Evolutionary conservation across 2,797 vertebrate genomes (phyloP).

Genomic region (Fistularia commersonii): DNA sequence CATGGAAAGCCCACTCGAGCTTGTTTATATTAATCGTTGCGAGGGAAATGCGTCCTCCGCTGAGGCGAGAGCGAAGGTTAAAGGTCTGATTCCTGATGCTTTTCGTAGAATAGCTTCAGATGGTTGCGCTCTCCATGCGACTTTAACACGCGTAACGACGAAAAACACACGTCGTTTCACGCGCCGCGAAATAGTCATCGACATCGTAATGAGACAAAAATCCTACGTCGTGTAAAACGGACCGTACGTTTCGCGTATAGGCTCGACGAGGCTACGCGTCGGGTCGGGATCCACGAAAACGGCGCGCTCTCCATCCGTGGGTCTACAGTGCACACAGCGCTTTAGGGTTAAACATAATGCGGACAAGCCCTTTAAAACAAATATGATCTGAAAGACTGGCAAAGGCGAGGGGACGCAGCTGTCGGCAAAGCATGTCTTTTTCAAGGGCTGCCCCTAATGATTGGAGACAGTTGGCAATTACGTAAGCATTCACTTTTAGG

Average conservation of each 20-base stretch:
- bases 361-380: constrained; percentile 72
- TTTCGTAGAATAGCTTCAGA: not conserved
- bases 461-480: constrained; percentile 83
- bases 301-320: constrained; percentile 35
- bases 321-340: constrained; percentile 47
- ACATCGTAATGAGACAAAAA: no score
- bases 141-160: not conserved
- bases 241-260: no score
- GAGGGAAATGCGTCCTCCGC: not conserved
- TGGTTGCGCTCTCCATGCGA: no score
- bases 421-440: constrained; percentile 78
- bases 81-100: constrained; percentile 3
- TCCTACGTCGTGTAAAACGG: no score
- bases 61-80: not conserved
- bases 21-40: not conserved
- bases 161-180: no score
- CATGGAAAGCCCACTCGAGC: not conserved
- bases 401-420: constrained; percentile 80
- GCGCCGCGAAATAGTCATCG: no score
- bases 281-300: constrained; percentile 39
- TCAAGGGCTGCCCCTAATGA: constrained; percentile 82
- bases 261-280: not conserved
- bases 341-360: constrained; percentile 68
- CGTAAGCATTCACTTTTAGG: constrained; percentile 79
- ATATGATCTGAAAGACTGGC: constrained; percentile 81